Evolutionary conservation across 2,797 vertebrate species (phyloP).

Genomic region (Urosaurus nigricauda): DNA sequence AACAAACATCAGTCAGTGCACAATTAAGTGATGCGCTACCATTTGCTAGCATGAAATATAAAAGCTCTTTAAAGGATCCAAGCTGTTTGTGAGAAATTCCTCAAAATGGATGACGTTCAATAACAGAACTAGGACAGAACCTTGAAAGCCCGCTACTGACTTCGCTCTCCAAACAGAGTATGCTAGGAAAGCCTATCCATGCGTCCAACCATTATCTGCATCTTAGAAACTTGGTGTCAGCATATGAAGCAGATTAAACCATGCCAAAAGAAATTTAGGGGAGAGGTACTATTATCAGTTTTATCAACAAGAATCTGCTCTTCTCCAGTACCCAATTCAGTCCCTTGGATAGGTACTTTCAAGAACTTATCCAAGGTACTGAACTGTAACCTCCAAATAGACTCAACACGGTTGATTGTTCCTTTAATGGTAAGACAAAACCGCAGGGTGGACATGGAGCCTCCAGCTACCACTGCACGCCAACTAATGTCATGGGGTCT

Average conservation of each 20-base stretch:
- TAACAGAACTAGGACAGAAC: background rate
- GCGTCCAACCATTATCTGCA: background rate
- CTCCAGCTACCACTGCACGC: slow-evolving; percentile 57
- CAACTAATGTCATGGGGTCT: slow-evolving; percentile 79
- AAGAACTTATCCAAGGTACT: too few relatives aligned
- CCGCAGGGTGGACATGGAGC: too few relatives aligned
- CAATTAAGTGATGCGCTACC: slow-evolving; percentile 2
- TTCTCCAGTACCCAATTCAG: background rate
- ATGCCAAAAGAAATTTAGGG: background rate
- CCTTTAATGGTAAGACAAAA: too few relatives aligned
- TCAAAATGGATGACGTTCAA: background rate
- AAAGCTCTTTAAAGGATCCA: background rate
- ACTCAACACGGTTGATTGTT: too few relatives aligned
- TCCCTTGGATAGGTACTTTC: background rate
- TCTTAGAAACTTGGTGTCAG: background rate
- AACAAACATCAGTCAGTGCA: background rate
- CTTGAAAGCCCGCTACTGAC: background rate
- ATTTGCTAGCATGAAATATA: background rate
- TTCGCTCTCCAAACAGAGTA: background rate
- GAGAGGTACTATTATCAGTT: background rate
- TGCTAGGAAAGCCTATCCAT: background rate
- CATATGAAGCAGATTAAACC: slow-evolving; percentile 3
- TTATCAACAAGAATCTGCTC: background rate
- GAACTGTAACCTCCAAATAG: too few relatives aligned
- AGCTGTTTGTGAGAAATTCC: background rate